Base-by-base conservation (phyloP, 2,888 invertebrate genomes). In the Carpatolechia fugitivella region DNA sequence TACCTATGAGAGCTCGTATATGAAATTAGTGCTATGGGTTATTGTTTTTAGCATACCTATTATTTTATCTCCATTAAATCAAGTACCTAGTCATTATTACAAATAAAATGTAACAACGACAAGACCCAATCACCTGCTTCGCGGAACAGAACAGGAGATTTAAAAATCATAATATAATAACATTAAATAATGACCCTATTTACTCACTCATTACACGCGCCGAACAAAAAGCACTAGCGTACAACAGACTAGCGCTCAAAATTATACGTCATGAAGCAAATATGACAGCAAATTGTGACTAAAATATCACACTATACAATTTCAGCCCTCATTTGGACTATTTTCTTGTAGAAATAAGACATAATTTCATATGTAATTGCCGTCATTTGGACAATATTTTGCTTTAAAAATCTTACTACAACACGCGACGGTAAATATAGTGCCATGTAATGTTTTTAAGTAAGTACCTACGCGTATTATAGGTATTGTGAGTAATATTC, bases 131-230 rank as follows among this genome's bases (percentile, higher is more conserved):
- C 18, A 16, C 14, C 38, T 33, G 49, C 40, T 56, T 50, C 53
- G 14, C 10, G 13, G 53, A 44, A 56, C n/a, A n/a, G n/a, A n/a
- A 55, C 6, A 56, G 38, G 24, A 50, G 41, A 56, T 56, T 56
- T 44, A n/a, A 49, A 56, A 56, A 53, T n/a, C n/a, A 49, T 36
- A 36, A 16, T 24, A 13, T 38, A 33, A 53, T 47, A 47, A 53
- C 24, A 52, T 50, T 56, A 41, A 41, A 41, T 41, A 56, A 56
- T 56, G 31, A 48, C 48, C 52, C 24, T 52, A 36, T 52, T 56
- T 52, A 56, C 24, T 16, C 20, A 50, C 47, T 44, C 44, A 50
- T 50, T 44, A 55, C 47, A 52, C 30, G n/a, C 44, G 30, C 48
- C 35, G 48, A 40, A 47, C 46, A 52, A 48, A 52, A 47, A 44